A percentile compares a stretch with the other conserved stretches of the same genome.
Conservation (phyloP, 2,888 invertebrate species). For the Cryptus armator region DNA sequence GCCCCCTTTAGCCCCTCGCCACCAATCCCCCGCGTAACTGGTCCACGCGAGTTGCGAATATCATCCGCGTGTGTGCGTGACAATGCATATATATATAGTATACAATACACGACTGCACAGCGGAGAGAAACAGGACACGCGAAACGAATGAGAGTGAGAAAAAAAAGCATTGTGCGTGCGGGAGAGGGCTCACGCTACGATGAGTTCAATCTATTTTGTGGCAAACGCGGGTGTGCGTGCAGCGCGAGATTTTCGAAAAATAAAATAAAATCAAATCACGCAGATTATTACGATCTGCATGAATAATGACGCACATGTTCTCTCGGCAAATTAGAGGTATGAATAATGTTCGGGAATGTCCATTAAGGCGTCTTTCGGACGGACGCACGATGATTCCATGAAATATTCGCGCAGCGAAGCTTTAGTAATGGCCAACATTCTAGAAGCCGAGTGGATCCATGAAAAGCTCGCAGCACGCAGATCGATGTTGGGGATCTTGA, state of each 20-base stretch:
- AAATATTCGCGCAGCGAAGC: conserved; percentile 28
- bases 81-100: conserved; percentile 10
- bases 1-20: conserved; percentile 29
- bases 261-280: conserved; percentile 9
- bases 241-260: conserved; percentile 23
- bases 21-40: conserved; percentile 44
- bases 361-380: neutral
- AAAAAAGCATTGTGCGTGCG: conserved; percentile 54
- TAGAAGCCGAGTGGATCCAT: neutral
- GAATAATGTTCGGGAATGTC: neutral
- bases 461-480: conserved; percentile 7
- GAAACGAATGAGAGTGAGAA: conserved; percentile 28
- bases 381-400: conserved; percentile 1
- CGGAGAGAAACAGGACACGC: conserved; percentile 30
- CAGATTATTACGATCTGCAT: neutral
- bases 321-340: conserved; percentile 2
- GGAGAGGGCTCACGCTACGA: conserved; percentile 68
- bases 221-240: conserved; percentile 42
- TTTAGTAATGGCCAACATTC: conserved; percentile 32
- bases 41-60: conserved; percentile 50
- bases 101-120: conserved; percentile 31
- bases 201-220: conserved; percentile 76
- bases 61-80: conserved; percentile 44
- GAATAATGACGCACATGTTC: neutral
- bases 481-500: conserved; percentile 52